Base-by-base conservation (phyloP, 2,888 invertebrate species). In the Callyntrura sp. region DNA sequence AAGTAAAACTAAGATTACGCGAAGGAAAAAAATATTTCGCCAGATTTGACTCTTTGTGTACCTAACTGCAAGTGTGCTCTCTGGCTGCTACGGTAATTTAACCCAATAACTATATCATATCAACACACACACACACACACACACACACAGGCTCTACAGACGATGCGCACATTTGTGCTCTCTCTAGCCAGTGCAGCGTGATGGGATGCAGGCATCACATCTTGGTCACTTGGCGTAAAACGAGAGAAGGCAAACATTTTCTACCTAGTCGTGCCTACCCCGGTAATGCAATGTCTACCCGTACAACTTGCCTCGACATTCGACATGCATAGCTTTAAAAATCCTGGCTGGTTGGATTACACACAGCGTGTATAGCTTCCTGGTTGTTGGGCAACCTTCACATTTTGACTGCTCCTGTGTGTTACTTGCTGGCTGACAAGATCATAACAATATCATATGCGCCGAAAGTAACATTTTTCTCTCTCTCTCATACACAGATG, bases 391-490 rank as follows among this genome's bases (percentile, higher is more conserved):
- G 45, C 17, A 70, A 79, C 79, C 79, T 79, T 79, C 79, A 57
- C 79, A 79, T 79, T 79, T 79, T 79, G 35, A 35, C 35, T 35
- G 35, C 35, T 35, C 3, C 35, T 35, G 35, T 35, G 35, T 35
- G 35, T 6, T 35, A 2, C 35, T 35, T 51, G 12, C 51, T 51
- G 23, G 25, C 60, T 79, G 79, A 79, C 79, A 79, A 23, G 25
- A 51, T 65, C 82, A 83, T n/a, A 83, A 68, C 82, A 83, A 65
- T 43, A 82, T n/a, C 57, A 79, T 60, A 79, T 57, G 48, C 82
- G 62, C 48, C 4, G 23, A 55, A 70, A 28, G 51, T 51, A 84
- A 43, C 48, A 55, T 82, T 82, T 82, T 62, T 25, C 23, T 25
- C 23, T 62, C 17, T 51, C 35, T 35, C 3, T 4, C 2, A 35